Evolutionary conservation across 2,797 vertebrate species (phyloP).

Genomic region (Enteromius viviparus): DNA sequence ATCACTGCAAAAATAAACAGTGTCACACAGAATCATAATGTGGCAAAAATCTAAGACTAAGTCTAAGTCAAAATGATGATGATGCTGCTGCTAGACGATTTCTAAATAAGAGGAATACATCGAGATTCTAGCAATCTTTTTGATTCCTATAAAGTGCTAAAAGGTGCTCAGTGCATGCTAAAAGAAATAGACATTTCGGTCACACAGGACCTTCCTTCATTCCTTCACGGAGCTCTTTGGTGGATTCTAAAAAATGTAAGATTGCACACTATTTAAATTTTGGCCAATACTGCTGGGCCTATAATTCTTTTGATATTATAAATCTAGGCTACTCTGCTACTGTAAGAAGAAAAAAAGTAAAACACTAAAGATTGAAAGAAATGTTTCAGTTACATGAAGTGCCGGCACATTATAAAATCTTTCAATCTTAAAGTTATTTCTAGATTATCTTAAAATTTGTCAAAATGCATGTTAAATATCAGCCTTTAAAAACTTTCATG

Average conservation of each 20-base stretch:
- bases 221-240: too few relatives aligned
- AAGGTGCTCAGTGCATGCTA: not conserved
- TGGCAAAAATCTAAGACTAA: not conserved
- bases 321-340: not conserved
- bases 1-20: too few relatives aligned
- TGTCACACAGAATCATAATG: not conserved
- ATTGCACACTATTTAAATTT: not conserved
- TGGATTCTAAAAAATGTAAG: not conserved
- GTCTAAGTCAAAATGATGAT: not conserved
- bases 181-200: too few relatives aligned
- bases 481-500: not conserved
- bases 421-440: not conserved
- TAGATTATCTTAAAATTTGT: not conserved
- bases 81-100: too few relatives aligned
- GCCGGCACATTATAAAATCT: not conserved
- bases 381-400: not conserved
- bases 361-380: not conserved
- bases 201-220: too few relatives aligned
- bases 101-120: not conserved
- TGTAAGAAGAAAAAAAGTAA: not conserved
- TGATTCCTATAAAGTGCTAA: not conserved
- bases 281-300: not conserved
- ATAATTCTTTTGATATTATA: not conserved
- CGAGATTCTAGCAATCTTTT: not conserved
- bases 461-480: not conserved